These are phyloP conservation scores for Pyrgus malvae DNA, from an alignment of 2,888 invertebrate genomes.

Conservation along the genomic window DNA sequence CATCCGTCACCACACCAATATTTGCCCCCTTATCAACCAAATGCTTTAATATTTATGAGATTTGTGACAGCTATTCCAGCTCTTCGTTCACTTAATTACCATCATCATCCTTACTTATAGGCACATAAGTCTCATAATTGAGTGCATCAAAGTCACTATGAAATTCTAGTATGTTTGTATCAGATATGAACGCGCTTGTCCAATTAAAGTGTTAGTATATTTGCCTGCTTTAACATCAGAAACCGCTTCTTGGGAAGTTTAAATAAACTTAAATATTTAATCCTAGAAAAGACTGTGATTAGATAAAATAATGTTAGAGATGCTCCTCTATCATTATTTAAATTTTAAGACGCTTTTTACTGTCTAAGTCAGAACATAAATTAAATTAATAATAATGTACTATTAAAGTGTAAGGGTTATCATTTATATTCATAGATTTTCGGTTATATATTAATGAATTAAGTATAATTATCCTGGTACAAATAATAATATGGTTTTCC, in stretches of 20 bases:
- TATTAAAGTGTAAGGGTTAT: too few species aligned
- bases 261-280: slow-evolving; percentile 20
- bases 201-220: slow-evolving; percentile 20
- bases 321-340: background rate
- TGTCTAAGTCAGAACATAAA: too few species aligned
- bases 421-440: too few species aligned
- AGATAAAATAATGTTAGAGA: slow-evolving; percentile 5
- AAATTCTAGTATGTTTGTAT: background rate
- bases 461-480: too few species aligned
- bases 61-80: slow-evolving; percentile 21
- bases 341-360: too few species aligned
- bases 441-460: too few species aligned
- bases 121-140: background rate
- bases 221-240: slow-evolving; percentile 19
- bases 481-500: too few species aligned
- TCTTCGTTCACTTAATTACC: background rate
- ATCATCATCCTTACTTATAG: background rate
- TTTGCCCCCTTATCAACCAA: slow-evolving; percentile 37
- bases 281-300: slow-evolving; percentile 10
- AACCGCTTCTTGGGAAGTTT: slow-evolving; percentile 25
- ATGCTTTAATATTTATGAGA: slow-evolving; percentile 30
- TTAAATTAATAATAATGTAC: too few species aligned
- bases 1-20: slow-evolving; percentile 34
- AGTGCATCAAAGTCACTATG: background rate
- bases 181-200: slow-evolving; percentile 15